Conservation (phyloP, 1,140 invertebrate genomes). For the Pogonognathellus flavescens region DNA sequence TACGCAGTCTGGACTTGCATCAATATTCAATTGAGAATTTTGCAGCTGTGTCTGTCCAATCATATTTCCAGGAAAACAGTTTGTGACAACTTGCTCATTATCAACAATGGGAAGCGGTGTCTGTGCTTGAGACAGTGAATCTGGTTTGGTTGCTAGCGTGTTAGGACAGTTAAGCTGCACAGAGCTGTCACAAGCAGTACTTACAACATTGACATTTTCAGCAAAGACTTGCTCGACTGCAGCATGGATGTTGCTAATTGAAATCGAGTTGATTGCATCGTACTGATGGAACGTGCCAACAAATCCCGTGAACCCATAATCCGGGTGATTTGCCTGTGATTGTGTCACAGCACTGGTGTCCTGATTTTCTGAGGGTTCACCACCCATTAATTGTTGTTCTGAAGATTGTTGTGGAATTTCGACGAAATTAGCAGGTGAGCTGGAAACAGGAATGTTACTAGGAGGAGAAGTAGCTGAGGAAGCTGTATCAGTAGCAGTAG, state of each 20-base stretch:
- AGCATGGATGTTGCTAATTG: slow-evolving; percentile 3
- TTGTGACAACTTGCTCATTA: background rate
- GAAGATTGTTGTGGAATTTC: background rate
- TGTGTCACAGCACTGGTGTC: background rate
- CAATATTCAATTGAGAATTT: background rate
- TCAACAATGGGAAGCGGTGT: slow-evolving; percentile 23
- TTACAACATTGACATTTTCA: slow-evolving; percentile 14
- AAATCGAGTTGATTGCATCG: background rate
- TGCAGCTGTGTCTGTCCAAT: background rate
- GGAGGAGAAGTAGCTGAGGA: slow-evolving; percentile 44
- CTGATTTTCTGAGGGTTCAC: slow-evolving; percentile 7
- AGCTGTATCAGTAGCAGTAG: slow-evolving; percentile 40
- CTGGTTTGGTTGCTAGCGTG: slow-evolving; percentile 13
- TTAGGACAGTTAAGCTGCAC: background rate
- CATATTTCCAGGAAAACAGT: background rate
- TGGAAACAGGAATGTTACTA: slow-evolving; percentile 56
- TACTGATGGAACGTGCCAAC: background rate
- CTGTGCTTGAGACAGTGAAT: slow-evolving; percentile 29
- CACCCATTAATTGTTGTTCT: background rate
- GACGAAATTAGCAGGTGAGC: slow-evolving; percentile 20
- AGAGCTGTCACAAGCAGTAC: slow-evolving; percentile 1
- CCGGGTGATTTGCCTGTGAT: background rate
- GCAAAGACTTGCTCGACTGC: background rate
- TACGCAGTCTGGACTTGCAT: background rate
- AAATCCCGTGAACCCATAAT: background rate